Conservation (phyloP, 2,888 invertebrate genomes). For the Nephrotoma appendiculata region DNA sequence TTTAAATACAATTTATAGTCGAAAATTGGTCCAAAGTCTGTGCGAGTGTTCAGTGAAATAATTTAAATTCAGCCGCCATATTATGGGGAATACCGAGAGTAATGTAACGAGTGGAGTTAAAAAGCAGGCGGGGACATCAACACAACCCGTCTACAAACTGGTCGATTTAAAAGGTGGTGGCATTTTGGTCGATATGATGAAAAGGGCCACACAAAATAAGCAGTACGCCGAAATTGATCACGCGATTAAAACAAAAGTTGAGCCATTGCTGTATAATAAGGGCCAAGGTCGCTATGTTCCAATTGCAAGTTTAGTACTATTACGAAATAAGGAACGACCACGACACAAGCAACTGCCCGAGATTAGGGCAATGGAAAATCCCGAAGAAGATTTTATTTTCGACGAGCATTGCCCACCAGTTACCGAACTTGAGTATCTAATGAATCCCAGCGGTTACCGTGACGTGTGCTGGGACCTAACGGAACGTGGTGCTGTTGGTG, state of each 20-base stretch:
- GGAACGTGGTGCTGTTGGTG: constrained; percentile 90
- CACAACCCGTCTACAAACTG: constrained; percentile 73
- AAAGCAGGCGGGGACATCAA: constrained; percentile 79
- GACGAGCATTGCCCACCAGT: constrained; percentile 60
- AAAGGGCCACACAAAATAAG: constrained; percentile 76
- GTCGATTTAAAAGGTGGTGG: constrained; percentile 90
- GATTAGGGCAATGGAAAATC: constrained; percentile 65
- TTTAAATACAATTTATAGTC: not conserved
- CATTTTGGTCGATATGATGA: constrained; percentile 85
- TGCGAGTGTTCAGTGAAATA: not conserved
- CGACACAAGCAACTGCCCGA: constrained; percentile 66
- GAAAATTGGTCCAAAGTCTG: not conserved
- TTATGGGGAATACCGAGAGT: constrained; percentile 74
- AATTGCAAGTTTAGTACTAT: constrained; percentile 71
- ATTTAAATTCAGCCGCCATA: not conserved
- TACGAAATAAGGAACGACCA: constrained; percentile 73
- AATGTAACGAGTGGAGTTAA: constrained; percentile 91
- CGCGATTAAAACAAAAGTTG: constrained; percentile 79
- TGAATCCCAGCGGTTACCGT: constrained; percentile 57
- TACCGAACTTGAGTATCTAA: constrained; percentile 42
- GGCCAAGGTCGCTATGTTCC: constrained; percentile 86
- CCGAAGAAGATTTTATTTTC: constrained; percentile 71
- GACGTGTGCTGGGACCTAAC: constrained; percentile 84
- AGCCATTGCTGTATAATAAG: constrained; percentile 84
- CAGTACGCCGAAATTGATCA: constrained; percentile 86